Evolutionary conservation across 2,113 vertebrate genomes (phyloP).

Genomic region (Thermophis baileyi): DNA sequence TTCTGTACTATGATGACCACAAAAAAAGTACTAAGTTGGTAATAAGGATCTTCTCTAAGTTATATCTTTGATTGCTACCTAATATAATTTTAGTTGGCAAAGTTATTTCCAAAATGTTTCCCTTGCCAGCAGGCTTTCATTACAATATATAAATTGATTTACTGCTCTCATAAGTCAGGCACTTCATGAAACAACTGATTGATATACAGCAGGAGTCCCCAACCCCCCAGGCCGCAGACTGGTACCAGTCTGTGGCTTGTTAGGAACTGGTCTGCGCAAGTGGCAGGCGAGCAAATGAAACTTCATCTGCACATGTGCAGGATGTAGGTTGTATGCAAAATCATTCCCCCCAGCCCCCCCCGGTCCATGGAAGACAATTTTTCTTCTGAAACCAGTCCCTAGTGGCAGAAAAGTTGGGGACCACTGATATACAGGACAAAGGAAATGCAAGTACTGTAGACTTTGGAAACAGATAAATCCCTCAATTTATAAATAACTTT

Average conservation of each 20-base stretch:
- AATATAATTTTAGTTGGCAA: neutral
- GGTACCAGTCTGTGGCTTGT: neutral
- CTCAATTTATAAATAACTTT: neutral
- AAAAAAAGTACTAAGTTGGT: neutral
- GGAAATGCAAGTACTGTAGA: neutral
- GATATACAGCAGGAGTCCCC: neutral
- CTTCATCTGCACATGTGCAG: neutral
- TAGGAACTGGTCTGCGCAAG: neutral
- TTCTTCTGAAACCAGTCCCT: neutral
- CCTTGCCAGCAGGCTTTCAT: neutral
- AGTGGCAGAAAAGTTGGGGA: neutral
- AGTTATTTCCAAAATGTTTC: neutral
- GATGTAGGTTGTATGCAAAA: neutral
- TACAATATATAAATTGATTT: neutral
- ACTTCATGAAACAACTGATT: neutral
- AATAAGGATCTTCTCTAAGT: neutral
- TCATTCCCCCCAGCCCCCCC: neutral
- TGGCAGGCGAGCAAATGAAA: neutral
- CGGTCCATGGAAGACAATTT: neutral
- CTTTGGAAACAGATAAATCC: neutral
- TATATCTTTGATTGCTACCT: neutral
- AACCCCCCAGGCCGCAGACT: neutral
- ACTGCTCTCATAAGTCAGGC: neutral
- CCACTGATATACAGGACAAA: neutral
- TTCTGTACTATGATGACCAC: neutral